Evolutionary conservation across 2,113 vertebrate genomes (phyloP).

Genomic region (Sander vitreus): DNA sequence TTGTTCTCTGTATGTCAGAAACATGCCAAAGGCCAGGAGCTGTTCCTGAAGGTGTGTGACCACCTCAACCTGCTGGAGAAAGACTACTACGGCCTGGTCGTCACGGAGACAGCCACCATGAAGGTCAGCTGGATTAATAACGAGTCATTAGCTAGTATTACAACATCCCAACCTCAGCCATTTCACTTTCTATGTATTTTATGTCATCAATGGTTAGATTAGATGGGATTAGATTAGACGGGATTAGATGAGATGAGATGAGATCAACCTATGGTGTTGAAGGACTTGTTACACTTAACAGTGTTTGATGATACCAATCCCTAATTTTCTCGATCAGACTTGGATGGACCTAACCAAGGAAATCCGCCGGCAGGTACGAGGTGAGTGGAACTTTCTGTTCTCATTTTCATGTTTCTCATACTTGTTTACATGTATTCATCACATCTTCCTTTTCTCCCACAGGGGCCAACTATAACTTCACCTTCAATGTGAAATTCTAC

Average conservation of each 20-base stretch:
- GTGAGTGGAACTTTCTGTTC: constrained; percentile 80
- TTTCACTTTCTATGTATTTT: neutral
- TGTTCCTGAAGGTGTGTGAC: constrained; percentile 95
- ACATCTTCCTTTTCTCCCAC: neutral
- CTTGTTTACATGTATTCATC: neutral
- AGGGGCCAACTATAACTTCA: constrained; percentile 88
- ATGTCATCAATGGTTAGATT: neutral
- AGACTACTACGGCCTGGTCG: constrained; percentile 94
- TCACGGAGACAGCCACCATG: constrained; percentile 89
- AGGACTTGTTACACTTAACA: neutral
- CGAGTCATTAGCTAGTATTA: neutral
- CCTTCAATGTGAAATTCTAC: constrained; percentile 89
- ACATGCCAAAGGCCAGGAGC: constrained; percentile 95
- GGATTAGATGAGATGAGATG: too few relatives aligned
- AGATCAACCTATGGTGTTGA: neutral
- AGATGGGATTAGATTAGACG: too few relatives aligned
- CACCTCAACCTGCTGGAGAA: constrained; percentile 98
- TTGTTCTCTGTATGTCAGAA: constrained; percentile 84
- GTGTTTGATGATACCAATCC: neutral
- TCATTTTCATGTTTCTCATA: neutral
- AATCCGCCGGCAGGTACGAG: constrained; percentile 93
- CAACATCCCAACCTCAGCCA: neutral
- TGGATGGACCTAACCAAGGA: constrained; percentile 97
- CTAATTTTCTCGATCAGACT: constrained; percentile 82
- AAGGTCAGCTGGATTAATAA: constrained; percentile 82